Conservation (phyloP, 1,140 invertebrate genomes). For the Drosophila tristis region DNA sequence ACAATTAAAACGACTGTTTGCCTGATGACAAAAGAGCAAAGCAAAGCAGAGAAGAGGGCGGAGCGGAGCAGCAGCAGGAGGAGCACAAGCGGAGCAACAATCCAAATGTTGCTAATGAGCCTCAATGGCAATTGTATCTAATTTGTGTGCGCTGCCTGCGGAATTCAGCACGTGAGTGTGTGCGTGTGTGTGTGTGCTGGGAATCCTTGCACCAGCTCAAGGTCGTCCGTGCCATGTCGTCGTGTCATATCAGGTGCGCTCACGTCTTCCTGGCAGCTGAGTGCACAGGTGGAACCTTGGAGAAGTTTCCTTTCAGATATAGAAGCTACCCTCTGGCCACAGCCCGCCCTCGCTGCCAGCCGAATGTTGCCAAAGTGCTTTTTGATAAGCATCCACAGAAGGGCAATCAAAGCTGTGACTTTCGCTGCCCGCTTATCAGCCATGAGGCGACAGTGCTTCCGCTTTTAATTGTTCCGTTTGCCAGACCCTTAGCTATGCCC, state of each 20-base stretch:
- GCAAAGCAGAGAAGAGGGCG: slow-evolving; percentile 7
- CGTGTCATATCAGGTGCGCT: slow-evolving; percentile 10
- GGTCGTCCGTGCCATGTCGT: slow-evolving; percentile 36
- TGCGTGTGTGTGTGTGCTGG: background rate
- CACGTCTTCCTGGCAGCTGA: slow-evolving; percentile 5
- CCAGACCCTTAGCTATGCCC: slow-evolving; percentile 65
- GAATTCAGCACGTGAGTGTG: slow-evolving; percentile 1
- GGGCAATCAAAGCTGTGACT: slow-evolving; percentile 42
- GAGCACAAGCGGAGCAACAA: slow-evolving; percentile 28
- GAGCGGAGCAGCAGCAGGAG: background rate
- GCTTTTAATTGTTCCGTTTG: slow-evolving; percentile 69
- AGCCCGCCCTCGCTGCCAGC: background rate
- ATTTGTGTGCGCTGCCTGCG: slow-evolving; percentile 12
- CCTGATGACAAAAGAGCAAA: slow-evolving; percentile 39
- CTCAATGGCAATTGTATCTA: slow-evolving; percentile 14
- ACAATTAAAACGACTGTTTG: slow-evolving; percentile 60
- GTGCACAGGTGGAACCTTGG: slow-evolving; percentile 18
- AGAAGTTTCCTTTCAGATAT: slow-evolving; percentile 21
- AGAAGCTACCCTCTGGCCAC: background rate
- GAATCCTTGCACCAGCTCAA: slow-evolving; percentile 53
- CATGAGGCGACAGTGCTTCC: slow-evolving; percentile 46
- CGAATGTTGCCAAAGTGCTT: slow-evolving; percentile 7
- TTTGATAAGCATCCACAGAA: slow-evolving; percentile 38
- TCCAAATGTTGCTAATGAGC: slow-evolving; percentile 41
- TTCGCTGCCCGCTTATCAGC: slow-evolving; percentile 28